phyloP scores from a whole-genome alignment of 2,888 invertebrate species.

The Onthophagus sagittarius region DNA sequence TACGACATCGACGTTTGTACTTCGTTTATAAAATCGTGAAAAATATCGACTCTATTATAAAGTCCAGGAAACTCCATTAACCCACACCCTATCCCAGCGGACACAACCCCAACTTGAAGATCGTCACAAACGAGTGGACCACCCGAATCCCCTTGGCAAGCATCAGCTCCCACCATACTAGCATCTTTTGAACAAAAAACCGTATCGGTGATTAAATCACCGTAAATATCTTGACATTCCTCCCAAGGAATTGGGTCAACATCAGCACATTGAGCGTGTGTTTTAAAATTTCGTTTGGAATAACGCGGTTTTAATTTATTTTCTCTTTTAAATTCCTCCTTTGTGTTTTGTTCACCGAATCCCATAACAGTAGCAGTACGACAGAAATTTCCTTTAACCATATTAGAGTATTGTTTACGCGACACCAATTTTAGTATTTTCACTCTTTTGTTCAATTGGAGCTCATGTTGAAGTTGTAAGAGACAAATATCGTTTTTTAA shows the following conservation, averaged over 20 bases:
- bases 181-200: not conserved
- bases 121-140: not conserved
- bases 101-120: not conserved
- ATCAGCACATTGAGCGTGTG: not conserved
- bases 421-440: not conserved
- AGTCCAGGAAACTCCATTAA: not conserved
- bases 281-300: not conserved
- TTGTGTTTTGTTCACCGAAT: not conserved
- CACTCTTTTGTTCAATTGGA: not conserved
- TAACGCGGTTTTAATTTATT: not conserved
- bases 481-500: not conserved
- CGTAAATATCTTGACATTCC: not conserved
- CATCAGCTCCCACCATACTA: not conserved
- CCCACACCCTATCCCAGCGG: not conserved
- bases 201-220: not conserved
- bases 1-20: not conserved
- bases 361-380: not conserved
- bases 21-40: not conserved
- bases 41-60: not conserved
- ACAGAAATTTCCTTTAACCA: not conserved
- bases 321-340: not conserved
- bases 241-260: not conserved
- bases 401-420: not conserved
- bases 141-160: not conserved
- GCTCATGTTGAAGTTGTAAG: not conserved